Evolutionary conservation across 1,140 invertebrate genomes (phyloP), one percentile per base, ranked within the genome.

Genomic region (Metaphire vulgaris): DNA sequence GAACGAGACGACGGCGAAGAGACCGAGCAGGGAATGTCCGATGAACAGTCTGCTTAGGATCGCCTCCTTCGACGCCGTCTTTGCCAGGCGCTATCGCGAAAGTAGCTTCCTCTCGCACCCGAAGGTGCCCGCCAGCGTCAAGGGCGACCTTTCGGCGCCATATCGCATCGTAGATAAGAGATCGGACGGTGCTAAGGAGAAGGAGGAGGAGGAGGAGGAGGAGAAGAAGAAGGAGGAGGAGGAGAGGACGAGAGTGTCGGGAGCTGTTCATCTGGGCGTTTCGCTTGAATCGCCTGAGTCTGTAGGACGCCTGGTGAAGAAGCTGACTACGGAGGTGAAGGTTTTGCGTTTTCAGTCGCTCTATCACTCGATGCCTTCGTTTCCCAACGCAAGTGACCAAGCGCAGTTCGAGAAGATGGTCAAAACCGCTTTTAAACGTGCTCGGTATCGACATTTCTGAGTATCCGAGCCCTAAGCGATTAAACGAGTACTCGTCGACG

Each of bases 11-110:
- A n/a, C n/a, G n/a, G n/a, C n/a, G n/a, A n/a, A n/a, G n/a, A n/a
- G n/a, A n/a, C n/a, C n/a, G n/a, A n/a, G n/a, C n/a, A n/a, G n/a
- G n/a, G 69, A 29, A 2, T 77, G 72, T 26, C 33, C 76, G 1
- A 33, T 77, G 29, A 77, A 77, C 56, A 66, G 74, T n/a, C 16
- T 76, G 56, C 33, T 77, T 34, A 75, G 66, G 29, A 69, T 77
- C n/a, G 21, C 64, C 21, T 12, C 56, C 28, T 77, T 77, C 29
- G 76, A 77, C n/a, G 32, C 15, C 16, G 31, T 30, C 32, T 77
- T 77, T 31, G n/a, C 15, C 14, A 26, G 31, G 12, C 28, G 70
- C 30, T 77, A 77, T 56, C 72, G 76, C 1, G 76, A 77, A 56
- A 75, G 70, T 68, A 67, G 66, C 0, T 77, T 77, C 33, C 66